Evolutionary conservation across 2,113 vertebrate species (phyloP).

Genomic region (Cynocephalus volans): DNA sequence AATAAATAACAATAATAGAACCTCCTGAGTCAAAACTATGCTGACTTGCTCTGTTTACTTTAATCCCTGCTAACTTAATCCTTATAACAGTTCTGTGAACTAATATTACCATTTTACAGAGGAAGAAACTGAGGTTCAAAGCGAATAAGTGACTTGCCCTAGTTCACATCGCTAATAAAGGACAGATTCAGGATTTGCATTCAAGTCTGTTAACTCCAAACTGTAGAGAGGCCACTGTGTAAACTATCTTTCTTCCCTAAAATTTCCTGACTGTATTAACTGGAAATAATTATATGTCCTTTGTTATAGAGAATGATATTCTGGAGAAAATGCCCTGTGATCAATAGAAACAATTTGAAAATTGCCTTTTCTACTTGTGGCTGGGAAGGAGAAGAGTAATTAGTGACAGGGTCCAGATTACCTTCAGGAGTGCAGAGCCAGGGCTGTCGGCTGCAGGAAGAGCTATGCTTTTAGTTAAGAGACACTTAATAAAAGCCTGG

Average conservation of each 20-base stretch:
- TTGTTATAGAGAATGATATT: conserved; percentile 26
- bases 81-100: not conserved
- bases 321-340: conserved; percentile 35
- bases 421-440: not conserved
- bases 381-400: conserved; percentile 55
- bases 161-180: not conserved
- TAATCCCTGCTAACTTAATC: not conserved
- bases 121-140: not conserved
- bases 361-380: conserved; percentile 52
- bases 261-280: not conserved
- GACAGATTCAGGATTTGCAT: not conserved
- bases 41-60: not conserved
- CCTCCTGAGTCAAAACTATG: not conserved
- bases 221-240: not conserved
- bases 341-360: conserved; percentile 70
- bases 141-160: not conserved
- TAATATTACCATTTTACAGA: not conserved
- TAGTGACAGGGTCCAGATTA: conserved; percentile 58
- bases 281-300: conserved; percentile 22
- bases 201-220: not conserved
- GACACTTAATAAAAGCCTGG: conserved; percentile 13
- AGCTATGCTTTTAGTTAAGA: conserved; percentile 17
- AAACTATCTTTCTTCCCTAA: conserved; percentile 23
- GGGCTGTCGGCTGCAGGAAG: conserved; percentile 9
- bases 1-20: not conserved